Base-by-base conservation (phyloP, 2,888 invertebrate species). In the Scaeva pyrastri region DNA sequence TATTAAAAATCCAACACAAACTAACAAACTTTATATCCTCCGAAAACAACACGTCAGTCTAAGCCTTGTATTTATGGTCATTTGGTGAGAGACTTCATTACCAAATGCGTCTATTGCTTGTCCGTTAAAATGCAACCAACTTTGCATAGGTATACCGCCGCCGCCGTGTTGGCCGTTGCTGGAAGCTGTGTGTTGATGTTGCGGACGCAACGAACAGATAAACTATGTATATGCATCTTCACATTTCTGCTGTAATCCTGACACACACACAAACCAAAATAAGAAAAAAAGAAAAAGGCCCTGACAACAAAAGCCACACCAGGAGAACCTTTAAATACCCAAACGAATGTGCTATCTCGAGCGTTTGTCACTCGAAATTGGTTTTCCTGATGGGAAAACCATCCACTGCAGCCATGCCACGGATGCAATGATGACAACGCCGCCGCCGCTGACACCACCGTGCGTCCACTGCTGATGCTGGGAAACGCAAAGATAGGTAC, bases 331-430 rank as follows among this genome's bases (percentile, higher is more conserved):
- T 62, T 70, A 70, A 68, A 77, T 77, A 26, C 48, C 31, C 31
- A 68, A 71, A 62, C 71, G 62, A 62, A 62, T 71, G 55, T 55
- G 58, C 68, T 76, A 76, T 76, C 75, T 68, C 31, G 36, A 56
- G 48, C 36, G 50, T 76, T 70, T 70, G 76, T 76, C 76, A 76
- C 50, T 76, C 70, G 58, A 23, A 76, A 76, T 76, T 76, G 58
- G 58, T 76, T 50, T 43, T 75, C 41, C 50, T 52, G 43, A 45
- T 36, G 21, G 64, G 1, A 48, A 66, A 66, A 62, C 66, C 19
- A 66, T 31, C 48, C 31, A 66, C 12, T n/a, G 19, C 48, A 26
- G 60, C 41, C n/a, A 52, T 5, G 31, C 31, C 23, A 41, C 45
- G n/a, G 6, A 31, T 31, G 31, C 16, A n/a, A n/a, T 7, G 1